Conservation (phyloP, 1,140 invertebrate species). For the Brachionus sp. region DNA sequence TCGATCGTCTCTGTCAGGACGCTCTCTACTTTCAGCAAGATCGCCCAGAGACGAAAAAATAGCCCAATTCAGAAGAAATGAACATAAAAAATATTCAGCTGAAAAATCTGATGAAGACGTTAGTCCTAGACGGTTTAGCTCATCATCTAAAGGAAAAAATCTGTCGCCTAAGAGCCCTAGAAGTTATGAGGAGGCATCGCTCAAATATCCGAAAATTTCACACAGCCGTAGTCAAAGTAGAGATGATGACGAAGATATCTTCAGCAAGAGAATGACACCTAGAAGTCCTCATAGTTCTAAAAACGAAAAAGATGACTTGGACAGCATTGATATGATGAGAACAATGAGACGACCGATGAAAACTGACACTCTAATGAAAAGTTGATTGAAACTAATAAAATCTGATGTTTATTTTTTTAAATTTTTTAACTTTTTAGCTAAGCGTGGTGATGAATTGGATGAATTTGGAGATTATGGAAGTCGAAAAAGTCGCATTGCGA, state of each 20-base stretch:
- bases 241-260: not conserved
- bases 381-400: not conserved
- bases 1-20: not conserved
- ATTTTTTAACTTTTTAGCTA: not conserved
- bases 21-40: not conserved
- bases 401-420: not conserved
- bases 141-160: not conserved
- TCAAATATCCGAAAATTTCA: not conserved
- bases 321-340: constrained; percentile 28
- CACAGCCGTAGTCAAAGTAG: not conserved
- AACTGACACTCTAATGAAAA: not conserved
- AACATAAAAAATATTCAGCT: not conserved
- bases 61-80: not conserved
- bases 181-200: not conserved
- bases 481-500: not conserved
- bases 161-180: constrained; percentile 8
- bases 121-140: not conserved
- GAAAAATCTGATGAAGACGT: constrained; percentile 6
- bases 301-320: not conserved
- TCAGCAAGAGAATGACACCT: not conserved
- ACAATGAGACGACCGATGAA: constrained; percentile 9
- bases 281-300: not conserved
- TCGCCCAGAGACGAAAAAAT: constrained; percentile 14
- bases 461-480: not conserved
- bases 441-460: not conserved